These are phyloP conservation scores for Odontocerum albicorne DNA, from an alignment of 2,888 invertebrate genomes.

Conservation along the genomic window DNA sequence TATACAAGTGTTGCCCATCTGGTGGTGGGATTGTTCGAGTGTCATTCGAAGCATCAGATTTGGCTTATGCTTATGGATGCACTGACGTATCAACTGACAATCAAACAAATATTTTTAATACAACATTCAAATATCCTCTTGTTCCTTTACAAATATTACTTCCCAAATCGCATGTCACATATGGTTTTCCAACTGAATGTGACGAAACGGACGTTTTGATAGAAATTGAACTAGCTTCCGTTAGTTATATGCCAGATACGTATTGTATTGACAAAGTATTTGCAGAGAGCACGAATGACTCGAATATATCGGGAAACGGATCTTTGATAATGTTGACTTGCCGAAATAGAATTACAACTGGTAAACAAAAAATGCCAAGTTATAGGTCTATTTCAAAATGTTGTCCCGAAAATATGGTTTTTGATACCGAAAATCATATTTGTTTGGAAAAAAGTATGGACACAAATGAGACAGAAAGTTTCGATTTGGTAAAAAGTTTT, in stretches of 20 bases:
- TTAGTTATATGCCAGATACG: slow-evolving; percentile 11
- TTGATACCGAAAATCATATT: slow-evolving; percentile 45
- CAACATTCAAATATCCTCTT: too few species aligned
- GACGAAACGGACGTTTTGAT: slow-evolving; percentile 40
- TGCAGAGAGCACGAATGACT: slow-evolving; percentile 3
- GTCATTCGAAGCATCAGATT: too few species aligned
- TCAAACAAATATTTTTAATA: too few species aligned
- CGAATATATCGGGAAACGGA: slow-evolving; percentile 12
- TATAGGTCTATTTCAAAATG: slow-evolving; percentile 48
- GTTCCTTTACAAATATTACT: too few species aligned
- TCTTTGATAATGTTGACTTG: slow-evolving; percentile 27
- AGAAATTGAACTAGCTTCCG: slow-evolving; percentile 5
- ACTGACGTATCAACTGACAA: too few species aligned
- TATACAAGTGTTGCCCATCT: too few species aligned
- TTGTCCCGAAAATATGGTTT: slow-evolving; percentile 47
- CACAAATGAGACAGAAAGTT: not conserved
- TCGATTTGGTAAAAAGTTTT: too few species aligned
- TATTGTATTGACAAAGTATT: slow-evolving; percentile 34
- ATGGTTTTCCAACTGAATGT: slow-evolving; percentile 45
- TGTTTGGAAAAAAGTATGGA: slow-evolving; percentile 11
- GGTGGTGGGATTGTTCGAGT: too few species aligned
- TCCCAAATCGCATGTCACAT: too few species aligned
- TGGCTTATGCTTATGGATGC: too few species aligned
- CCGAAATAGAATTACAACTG: not conserved
- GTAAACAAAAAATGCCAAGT: not conserved